These are phyloP conservation scores for Steinernema khuongi DNA, from an alignment of 1,140 invertebrate species.

Conservation along the genomic window DNA sequence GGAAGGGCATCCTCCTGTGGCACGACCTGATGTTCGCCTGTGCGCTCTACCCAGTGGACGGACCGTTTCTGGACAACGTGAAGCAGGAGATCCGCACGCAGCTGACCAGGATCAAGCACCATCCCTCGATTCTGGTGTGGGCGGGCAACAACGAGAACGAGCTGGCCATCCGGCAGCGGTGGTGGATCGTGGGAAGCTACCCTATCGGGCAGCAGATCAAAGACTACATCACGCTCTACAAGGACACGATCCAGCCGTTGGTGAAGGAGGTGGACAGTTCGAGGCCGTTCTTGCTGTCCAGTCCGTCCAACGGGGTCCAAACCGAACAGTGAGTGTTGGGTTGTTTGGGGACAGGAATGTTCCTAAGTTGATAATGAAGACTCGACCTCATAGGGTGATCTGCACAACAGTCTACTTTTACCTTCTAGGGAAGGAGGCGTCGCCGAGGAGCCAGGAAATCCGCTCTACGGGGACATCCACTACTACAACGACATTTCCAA, in stretches of 20 bases:
- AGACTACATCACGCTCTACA: conserved; percentile 83
- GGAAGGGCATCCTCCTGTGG: conserved; percentile 57
- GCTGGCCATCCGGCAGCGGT: conserved; percentile 67
- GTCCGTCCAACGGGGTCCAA: conserved; percentile 81
- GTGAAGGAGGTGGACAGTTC: conserved; percentile 66
- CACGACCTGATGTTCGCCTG: conserved; percentile 93
- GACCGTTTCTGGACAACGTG: conserved; percentile 71
- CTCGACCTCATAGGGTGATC: neutral
- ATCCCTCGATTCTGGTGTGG: conserved; percentile 77
- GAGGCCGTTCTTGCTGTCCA: conserved; percentile 74
- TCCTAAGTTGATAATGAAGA: neutral
- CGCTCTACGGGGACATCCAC: conserved; percentile 83
- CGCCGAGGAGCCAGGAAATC: conserved; percentile 71
- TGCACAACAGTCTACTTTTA: neutral
- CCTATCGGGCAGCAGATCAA: conserved; percentile 38
- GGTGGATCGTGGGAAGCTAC: conserved; percentile 44
- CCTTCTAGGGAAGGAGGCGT: conserved; percentile 68
- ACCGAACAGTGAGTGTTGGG: conserved; percentile 63
- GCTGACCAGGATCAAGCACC: conserved; percentile 71
- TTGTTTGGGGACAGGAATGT: conserved; percentile 11
- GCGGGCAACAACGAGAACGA: conserved; percentile 98
- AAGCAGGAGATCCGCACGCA: conserved; percentile 75
- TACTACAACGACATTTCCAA: conserved; percentile 81
- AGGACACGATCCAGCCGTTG: conserved; percentile 68
- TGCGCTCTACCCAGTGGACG: conserved; percentile 79